Percentiles rank a stretch among this genome's conserved stretches.
These are phyloP conservation scores for Mixornis gularis DNA, from an alignment of 2,113 vertebrate genomes.

Conservation along the genomic window DNA sequence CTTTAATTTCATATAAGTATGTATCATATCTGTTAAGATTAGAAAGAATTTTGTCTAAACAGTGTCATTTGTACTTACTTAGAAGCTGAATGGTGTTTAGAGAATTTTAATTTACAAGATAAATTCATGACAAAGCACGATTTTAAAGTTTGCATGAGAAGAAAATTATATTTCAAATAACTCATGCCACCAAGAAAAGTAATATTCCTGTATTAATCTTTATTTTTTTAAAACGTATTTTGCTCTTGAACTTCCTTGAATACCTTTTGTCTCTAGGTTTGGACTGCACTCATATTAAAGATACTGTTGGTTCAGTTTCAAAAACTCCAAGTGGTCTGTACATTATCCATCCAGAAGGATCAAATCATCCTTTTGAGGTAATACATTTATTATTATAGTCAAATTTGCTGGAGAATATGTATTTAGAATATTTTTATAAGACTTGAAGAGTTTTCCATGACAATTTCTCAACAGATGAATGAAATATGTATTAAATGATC, in stretches of 20 bases:
- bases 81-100: background rate
- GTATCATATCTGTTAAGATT: background rate
- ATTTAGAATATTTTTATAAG: background rate
- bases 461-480: background rate
- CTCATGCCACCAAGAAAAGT: background rate
- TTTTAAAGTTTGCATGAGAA: background rate
- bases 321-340: slow-evolving; percentile 94
- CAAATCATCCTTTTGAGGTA: slow-evolving; percentile 90
- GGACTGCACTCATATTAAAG: slow-evolving; percentile 89
- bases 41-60: background rate
- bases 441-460: background rate
- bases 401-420: background rate
- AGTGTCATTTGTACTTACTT: background rate
- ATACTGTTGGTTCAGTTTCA: slow-evolving; percentile 79
- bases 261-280: slow-evolving; percentile 69
- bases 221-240: background rate
- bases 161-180: background rate
- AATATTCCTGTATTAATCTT: background rate
- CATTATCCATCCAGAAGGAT: slow-evolving; percentile 85
- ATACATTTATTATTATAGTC: background rate
- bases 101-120: background rate
- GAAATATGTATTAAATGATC: background rate
- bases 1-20: background rate
- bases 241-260: background rate
- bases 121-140: background rate